Evolutionary conservation across 30 jellyfish, hydroid and myxozoan genomes (phyloP).

Genomic region (Cassiopea xamachana): DNA sequence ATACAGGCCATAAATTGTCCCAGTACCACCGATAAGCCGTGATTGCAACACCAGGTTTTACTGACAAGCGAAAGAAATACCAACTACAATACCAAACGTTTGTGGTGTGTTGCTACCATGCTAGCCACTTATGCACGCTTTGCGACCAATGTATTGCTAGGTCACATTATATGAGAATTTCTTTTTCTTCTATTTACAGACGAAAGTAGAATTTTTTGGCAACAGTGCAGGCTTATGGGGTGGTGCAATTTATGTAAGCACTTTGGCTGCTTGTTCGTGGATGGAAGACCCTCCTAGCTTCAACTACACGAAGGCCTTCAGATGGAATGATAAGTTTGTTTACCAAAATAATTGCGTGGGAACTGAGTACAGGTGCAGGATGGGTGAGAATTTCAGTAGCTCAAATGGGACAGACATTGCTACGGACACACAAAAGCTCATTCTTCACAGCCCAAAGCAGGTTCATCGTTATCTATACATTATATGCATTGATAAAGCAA

Average conservation of each 20-base stretch:
- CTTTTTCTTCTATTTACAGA: conserved; percentile 18
- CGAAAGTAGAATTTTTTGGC: conserved; percentile 55
- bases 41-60: no score
- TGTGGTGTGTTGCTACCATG: no score
- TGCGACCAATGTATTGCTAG: background rate
- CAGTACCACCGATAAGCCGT: no score
- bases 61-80: no score
- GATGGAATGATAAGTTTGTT: conserved; percentile 75
- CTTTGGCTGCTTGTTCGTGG: conserved; percentile 90
- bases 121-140: background rate
- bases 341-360: conserved; percentile 58
- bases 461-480: background rate
- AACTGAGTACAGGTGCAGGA: conserved; percentile 17
- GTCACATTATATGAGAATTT: background rate
- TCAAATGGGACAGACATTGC: conserved; percentile 52
- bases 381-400: background rate
- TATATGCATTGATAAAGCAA: no score
- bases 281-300: conserved; percentile 53
- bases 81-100: no score
- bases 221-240: conserved; percentile 82
- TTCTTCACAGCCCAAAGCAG: conserved; percentile 24
- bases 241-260: conserved; percentile 83
- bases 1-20: no score
- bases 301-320: conserved; percentile 52
- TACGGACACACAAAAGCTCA: conserved; percentile 52